Percentiles rank a stretch among this genome's conserved stretches.
These are phyloP conservation scores for Himantopus leucocephalus DNA, from an alignment of 2,113 vertebrate species.

Conservation along the genomic window DNA sequence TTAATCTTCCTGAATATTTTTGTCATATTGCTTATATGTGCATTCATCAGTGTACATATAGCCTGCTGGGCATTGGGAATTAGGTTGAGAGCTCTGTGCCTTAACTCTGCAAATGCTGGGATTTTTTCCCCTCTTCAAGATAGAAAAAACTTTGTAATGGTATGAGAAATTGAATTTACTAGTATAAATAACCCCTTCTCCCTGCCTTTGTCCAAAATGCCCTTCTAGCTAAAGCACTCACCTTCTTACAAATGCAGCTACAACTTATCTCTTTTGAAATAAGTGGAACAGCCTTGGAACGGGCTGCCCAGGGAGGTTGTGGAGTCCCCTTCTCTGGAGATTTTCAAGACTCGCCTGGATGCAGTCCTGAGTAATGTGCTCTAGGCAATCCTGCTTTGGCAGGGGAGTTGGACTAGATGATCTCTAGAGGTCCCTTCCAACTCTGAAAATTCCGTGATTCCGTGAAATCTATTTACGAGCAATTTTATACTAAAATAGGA, in stretches of 20 bases:
- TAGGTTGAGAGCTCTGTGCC: neutral
- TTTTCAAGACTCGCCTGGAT: no score
- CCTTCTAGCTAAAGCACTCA: neutral
- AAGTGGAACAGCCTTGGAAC: no score
- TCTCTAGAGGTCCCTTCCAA: no score
- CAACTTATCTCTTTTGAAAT: neutral
- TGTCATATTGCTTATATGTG: neutral
- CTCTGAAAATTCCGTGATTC: no score
- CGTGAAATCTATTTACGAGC: neutral
- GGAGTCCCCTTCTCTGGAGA: no score
- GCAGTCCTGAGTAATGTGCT: no score
- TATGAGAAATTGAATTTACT: neutral
- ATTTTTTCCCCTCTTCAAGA: neutral
- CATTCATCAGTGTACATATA: neutral
- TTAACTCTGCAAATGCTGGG: neutral
- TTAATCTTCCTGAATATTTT: neutral
- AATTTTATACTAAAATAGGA: neutral
- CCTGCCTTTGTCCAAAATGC: neutral
- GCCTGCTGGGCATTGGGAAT: neutral
- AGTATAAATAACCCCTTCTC: neutral
- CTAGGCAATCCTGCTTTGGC: no score
- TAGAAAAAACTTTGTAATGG: neutral
- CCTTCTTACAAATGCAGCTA: neutral
- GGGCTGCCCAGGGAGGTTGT: no score
- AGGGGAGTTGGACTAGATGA: no score